Evolutionary conservation across 2,113 vertebrate genomes (phyloP).

Genomic region (Syngnathus scovelli): DNA sequence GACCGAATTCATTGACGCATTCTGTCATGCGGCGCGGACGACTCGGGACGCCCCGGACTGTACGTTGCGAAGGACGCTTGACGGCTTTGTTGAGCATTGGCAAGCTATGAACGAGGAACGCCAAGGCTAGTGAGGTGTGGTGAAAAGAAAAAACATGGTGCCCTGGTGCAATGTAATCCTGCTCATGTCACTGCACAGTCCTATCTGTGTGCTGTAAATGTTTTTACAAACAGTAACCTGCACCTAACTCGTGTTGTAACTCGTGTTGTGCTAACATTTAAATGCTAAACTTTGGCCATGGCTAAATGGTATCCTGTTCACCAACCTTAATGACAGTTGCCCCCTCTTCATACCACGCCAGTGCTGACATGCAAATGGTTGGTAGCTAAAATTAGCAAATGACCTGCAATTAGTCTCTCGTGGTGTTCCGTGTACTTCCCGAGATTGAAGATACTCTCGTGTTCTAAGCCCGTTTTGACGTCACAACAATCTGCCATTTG

Average conservation of each 20-base stretch:
- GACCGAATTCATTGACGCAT: constrained; percentile 38
- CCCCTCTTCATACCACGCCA: not conserved
- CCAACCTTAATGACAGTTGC: not conserved
- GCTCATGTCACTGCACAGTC: not conserved
- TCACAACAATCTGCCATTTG: too few species aligned
- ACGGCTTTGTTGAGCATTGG: constrained; percentile 10
- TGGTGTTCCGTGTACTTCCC: constrained; percentile 24
- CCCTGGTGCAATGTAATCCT: constrained; percentile 1
- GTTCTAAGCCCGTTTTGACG: constrained; percentile 16
- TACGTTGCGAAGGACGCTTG: constrained; percentile 14
- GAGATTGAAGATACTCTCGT: constrained; percentile 27
- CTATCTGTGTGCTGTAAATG: not conserved
- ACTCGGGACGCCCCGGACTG: constrained; percentile 20
- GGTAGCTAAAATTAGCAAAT: constrained; percentile 55
- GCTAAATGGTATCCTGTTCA: not conserved
- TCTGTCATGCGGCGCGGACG: constrained; percentile 25
- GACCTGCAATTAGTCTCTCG: constrained; percentile 42
- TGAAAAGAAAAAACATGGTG: not conserved
- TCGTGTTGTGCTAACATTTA: not conserved
- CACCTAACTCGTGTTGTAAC: not conserved
- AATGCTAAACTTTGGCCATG: not conserved
- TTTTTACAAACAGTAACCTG: not conserved
- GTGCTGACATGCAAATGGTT: constrained; percentile 34
- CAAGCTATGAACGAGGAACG: not conserved
- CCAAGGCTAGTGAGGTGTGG: constrained; percentile 15